Percentiles rank a stretch among this genome's conserved stretches.
Evolutionary conservation across 2,113 vertebrate genomes (phyloP).

Genomic region (Atractosteus spatula): DNA sequence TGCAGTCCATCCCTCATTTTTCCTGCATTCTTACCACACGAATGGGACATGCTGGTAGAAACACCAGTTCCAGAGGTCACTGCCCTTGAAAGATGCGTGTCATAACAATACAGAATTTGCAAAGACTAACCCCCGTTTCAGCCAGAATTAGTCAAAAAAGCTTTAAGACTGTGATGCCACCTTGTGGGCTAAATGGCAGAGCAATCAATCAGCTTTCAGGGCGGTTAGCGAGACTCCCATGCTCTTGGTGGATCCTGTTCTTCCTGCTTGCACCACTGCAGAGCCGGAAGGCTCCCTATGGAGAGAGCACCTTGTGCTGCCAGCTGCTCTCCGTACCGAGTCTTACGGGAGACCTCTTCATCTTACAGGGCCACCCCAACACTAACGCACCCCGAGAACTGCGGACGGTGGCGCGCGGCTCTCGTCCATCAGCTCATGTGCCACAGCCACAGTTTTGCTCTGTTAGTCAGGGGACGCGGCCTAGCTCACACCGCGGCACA

Average conservation of each 20-base stretch:
- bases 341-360: no score
- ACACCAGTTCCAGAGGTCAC: neutral
- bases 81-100: neutral
- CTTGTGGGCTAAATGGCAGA: conserved; percentile 45
- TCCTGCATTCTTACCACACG: no score
- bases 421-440: no score
- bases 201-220: conserved; percentile 24
- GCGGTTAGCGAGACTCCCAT: conserved; percentile 1
- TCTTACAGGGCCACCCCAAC: no score
- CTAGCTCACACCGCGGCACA: neutral
- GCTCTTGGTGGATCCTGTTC: no score
- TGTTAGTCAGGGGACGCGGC: no score
- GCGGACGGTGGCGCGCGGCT: no score
- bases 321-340: neutral
- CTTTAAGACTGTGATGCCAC: conserved; percentile 41
- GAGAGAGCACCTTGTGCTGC: conserved; percentile 8
- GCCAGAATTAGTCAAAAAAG: conserved; percentile 14
- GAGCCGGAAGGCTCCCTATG: conserved; percentile 6
- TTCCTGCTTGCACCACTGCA: no score
- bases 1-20: neutral
- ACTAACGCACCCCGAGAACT: no score
- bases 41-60: no score
- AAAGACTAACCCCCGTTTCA: neutral
- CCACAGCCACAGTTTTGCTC: no score
- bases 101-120: no score